Conservation (phyloP, 2,888 invertebrate genomes). For the Noctua pronuba region DNA sequence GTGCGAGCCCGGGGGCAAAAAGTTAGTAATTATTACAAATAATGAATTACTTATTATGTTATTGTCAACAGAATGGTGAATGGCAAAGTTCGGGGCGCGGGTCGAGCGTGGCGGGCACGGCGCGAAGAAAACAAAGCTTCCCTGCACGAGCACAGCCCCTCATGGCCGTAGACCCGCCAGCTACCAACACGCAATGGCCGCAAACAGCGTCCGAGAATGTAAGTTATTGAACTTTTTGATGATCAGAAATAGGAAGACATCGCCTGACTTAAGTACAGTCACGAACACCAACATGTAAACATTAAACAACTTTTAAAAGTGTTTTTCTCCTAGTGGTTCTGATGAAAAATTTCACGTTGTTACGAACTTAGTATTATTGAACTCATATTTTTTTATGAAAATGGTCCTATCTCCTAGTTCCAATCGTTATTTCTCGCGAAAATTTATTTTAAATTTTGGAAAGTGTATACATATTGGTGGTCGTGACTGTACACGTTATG, state of each 20-base stretch:
- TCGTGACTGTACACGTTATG: not conserved
- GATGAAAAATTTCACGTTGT: too few relatives aligned
- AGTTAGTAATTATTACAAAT: not conserved
- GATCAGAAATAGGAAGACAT: not conserved
- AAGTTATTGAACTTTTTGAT: constrained; percentile 49
- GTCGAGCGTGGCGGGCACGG: constrained; percentile 90
- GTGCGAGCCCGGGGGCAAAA: not conserved
- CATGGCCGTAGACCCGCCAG: constrained; percentile 68
- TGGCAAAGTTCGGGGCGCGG: constrained; percentile 80
- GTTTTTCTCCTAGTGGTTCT: too few relatives aligned
- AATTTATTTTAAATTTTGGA: too few relatives aligned
- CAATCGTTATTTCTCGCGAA: too few relatives aligned
- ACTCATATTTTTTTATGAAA: too few relatives aligned
- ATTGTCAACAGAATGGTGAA: constrained; percentile 81
- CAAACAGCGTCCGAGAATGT: constrained; percentile 75
- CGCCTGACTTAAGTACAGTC: not conserved
- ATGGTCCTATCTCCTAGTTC: too few relatives aligned
- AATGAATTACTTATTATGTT: not conserved
- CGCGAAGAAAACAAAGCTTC: constrained; percentile 95
- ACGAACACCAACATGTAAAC: too few relatives aligned
- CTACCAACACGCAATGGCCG: constrained; percentile 71
- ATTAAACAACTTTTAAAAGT: too few relatives aligned
- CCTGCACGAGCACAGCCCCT: constrained; percentile 92
- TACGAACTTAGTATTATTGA: too few relatives aligned
- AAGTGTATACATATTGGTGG: too few relatives aligned